These are phyloP conservation scores for Tenthredo mesomela DNA, from an alignment of 2,888 invertebrate genomes.

Conservation along the genomic window DNA sequence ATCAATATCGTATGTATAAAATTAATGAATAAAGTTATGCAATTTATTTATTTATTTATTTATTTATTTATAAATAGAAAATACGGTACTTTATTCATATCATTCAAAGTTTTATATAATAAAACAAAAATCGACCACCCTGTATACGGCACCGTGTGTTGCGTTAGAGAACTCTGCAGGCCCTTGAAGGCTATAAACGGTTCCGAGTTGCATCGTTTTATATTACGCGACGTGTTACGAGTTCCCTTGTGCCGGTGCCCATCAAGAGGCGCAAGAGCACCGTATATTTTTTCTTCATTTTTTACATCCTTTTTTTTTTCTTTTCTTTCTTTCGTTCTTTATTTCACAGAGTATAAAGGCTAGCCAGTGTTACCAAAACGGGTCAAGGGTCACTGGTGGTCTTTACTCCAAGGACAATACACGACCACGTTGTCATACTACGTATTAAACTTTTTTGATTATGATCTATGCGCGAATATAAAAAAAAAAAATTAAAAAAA, in stretches of 20 bases:
- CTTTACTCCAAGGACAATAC: not conserved
- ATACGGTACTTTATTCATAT: too few species aligned
- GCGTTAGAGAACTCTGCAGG: constrained; percentile 19
- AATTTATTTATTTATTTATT: too few species aligned
- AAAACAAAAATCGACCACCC: not conserved
- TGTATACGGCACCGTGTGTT: constrained; percentile 5
- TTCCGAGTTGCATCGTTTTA: constrained; percentile 22
- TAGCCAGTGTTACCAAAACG: not conserved
- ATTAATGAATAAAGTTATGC: too few species aligned
- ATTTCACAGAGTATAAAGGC: not conserved
- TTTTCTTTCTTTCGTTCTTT: not conserved
- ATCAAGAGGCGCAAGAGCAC: constrained; percentile 55
- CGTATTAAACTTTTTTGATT: not conserved
- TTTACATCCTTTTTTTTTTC: constrained; percentile 49
- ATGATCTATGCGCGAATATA: not conserved
- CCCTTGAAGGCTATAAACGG: constrained; percentile 39
- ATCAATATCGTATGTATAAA: too few species aligned
- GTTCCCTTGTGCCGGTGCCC: constrained; percentile 24
- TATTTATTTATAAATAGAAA: too few species aligned
- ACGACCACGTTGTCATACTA: not conserved
- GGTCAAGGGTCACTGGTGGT: constrained; percentile 48
- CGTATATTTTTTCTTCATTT: constrained; percentile 52
- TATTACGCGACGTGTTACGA: constrained; percentile 43
- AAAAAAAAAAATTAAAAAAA: not conserved
- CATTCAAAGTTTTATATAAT: not conserved